These are phyloP conservation scores for Cyaniris semiargus DNA, from an alignment of 2,888 invertebrate species.

Conservation along the genomic window DNA sequence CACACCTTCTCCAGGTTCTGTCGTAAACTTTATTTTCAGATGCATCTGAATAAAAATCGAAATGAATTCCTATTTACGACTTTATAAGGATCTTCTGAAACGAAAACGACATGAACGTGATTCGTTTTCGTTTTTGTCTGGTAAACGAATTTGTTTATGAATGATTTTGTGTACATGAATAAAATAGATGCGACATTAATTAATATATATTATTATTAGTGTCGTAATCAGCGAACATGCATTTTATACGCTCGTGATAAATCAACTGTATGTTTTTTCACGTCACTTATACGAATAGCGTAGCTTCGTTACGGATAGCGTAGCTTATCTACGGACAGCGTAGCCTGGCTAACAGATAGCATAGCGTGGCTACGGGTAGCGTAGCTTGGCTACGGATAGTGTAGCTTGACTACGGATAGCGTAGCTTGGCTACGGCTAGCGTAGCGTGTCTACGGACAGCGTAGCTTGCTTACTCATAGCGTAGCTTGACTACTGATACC, in stretches of 20 bases:
- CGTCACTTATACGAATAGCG: neutral
- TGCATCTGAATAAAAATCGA: conserved; percentile 31
- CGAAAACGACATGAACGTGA: neutral
- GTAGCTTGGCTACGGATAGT: too few relatives aligned
- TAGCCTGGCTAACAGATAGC: neutral
- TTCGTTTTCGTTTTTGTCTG: neutral
- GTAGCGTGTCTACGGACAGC: neutral
- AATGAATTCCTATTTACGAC: conserved; percentile 30
- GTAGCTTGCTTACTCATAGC: too few relatives aligned
- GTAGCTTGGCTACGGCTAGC: neutral
- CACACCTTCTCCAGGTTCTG: conserved; percentile 35
- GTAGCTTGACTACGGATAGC: too few relatives aligned
- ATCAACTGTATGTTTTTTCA: neutral
- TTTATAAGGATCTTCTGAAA: neutral
- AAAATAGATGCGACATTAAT: neutral
- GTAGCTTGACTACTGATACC: neutral
- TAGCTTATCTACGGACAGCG: neutral
- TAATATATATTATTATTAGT: neutral
- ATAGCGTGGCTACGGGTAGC: neutral
- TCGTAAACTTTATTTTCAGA: conserved; percentile 33
- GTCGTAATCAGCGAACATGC: neutral
- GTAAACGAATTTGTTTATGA: neutral
- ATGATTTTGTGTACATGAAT: neutral
- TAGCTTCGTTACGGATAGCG: neutral
- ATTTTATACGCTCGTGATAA: neutral